phyloP scores from a whole-genome alignment of 2,888 invertebrate genomes.

The Podotricha telesiphe region DNA sequence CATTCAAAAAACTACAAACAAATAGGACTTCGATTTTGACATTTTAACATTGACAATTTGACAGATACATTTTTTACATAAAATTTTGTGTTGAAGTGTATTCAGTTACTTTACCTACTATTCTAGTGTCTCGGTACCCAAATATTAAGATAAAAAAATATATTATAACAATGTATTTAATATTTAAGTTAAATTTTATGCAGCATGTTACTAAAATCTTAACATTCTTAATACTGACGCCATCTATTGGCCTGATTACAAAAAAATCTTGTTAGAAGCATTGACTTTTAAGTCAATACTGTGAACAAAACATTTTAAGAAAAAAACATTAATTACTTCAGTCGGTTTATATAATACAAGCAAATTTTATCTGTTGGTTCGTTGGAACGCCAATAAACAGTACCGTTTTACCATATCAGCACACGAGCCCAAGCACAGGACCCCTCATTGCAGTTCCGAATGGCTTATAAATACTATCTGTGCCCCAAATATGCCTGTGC shows the following conservation, averaged over 20 bases:
- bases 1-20: slow-evolving; percentile 29
- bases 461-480: too few relatives aligned
- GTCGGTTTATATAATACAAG: too few relatives aligned
- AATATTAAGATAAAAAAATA: neutral
- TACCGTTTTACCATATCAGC: too few relatives aligned
- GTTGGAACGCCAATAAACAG: too few relatives aligned
- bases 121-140: neutral
- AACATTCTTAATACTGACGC: neutral
- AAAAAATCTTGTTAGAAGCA: too few relatives aligned
- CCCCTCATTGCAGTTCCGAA: too few relatives aligned
- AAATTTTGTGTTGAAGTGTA: neutral
- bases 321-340: too few relatives aligned
- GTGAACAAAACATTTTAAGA: too few relatives aligned
- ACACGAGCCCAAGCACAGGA: too few relatives aligned
- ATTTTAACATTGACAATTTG: slow-evolving; percentile 26
- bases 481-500: too few relatives aligned
- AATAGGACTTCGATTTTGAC: slow-evolving; percentile 18
- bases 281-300: too few relatives aligned
- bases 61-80: slow-evolving; percentile 17
- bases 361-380: too few relatives aligned
- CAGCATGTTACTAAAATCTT: neutral
- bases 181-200: neutral
- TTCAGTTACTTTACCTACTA: neutral
- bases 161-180: neutral
- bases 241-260: neutral